These are phyloP conservation scores for Xylocopa sonorina DNA, from an alignment of 1,140 invertebrate species.

Conservation along the genomic window DNA sequence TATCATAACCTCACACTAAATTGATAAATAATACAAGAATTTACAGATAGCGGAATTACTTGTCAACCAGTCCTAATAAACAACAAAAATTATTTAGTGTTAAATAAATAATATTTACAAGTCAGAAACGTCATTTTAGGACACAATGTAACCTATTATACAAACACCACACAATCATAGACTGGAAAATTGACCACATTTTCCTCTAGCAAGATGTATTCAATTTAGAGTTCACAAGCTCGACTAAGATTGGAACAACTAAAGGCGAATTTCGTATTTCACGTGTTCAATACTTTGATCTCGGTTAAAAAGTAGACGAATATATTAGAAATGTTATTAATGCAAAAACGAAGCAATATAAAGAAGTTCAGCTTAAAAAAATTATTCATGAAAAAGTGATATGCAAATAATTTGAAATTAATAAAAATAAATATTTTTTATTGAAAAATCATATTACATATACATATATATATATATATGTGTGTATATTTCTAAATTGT, in stretches of 20 bases:
- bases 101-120: slow-evolving; percentile 69
- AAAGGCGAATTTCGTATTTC: slow-evolving; percentile 18
- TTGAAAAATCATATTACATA: not conserved
- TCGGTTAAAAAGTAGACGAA: not conserved
- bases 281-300: not conserved
- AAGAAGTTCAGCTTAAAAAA: not conserved
- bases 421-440: not conserved
- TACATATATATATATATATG: too few relatives aligned
- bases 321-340: not conserved
- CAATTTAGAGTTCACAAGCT: slow-evolving; percentile 29
- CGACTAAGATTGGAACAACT: slow-evolving; percentile 7
- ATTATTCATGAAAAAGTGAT: not conserved
- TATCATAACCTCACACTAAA: slow-evolving; percentile 76
- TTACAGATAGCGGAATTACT: slow-evolving; percentile 28
- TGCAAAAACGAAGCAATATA: not conserved
- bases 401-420: not conserved
- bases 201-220: slow-evolving; percentile 47
- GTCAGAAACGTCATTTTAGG: slow-evolving; percentile 78
- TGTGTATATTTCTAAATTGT: not conserved
- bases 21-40: slow-evolving; percentile 60
- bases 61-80: slow-evolving; percentile 50
- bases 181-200: slow-evolving; percentile 69
- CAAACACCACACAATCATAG: slow-evolving; percentile 77
- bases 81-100: slow-evolving; percentile 60
- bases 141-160: slow-evolving; percentile 79